phyloP scores from a whole-genome alignment of 2,888 invertebrate genomes.

The Oscheius onirici region DNA sequence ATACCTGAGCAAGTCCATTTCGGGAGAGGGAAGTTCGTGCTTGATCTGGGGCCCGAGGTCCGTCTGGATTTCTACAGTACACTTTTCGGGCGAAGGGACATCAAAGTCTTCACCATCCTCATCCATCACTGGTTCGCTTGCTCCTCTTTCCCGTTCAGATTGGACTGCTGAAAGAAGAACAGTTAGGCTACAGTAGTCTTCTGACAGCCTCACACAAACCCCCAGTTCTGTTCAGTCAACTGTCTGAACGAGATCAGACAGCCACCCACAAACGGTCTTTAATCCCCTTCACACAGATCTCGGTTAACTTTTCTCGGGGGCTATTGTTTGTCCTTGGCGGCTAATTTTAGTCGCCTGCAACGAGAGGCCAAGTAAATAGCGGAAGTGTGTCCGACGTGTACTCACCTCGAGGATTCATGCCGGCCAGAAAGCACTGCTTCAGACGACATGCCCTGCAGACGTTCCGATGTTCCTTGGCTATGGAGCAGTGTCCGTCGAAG shows the following conservation, averaged over 20 bases:
- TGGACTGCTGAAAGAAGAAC: conserved; percentile 50
- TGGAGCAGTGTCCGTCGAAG: conserved; percentile 64
- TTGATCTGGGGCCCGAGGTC: conserved; percentile 33
- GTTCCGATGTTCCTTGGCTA: conserved; percentile 68
- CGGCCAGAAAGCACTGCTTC: conserved; percentile 59
- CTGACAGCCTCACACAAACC: too few relatives aligned
- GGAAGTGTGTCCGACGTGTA: not conserved
- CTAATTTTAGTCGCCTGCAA: not conserved
- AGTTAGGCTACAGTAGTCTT: too few relatives aligned
- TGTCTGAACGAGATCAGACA: too few relatives aligned
- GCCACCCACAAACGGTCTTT: not conserved
- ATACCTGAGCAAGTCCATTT: conserved; percentile 30
- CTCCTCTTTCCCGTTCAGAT: conserved; percentile 51
- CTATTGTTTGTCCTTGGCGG: not conserved
- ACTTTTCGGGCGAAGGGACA: conserved; percentile 25
- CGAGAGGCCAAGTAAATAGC: too few relatives aligned
- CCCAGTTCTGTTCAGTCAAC: too few relatives aligned
- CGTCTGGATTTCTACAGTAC: conserved; percentile 53
- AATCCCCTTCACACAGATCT: conserved; percentile 3
- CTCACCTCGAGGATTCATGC: conserved; percentile 64
- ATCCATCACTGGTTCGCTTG: conserved; percentile 32
- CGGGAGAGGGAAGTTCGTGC: conserved; percentile 35
- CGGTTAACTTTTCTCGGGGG: not conserved
- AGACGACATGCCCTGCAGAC: conserved; percentile 65
- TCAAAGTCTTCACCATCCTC: conserved; percentile 40